Evolutionary conservation across 2,797 vertebrate species (phyloP), one percentile per base, ranked within the genome.

Genomic region (Notolabrus celidotus): DNA sequence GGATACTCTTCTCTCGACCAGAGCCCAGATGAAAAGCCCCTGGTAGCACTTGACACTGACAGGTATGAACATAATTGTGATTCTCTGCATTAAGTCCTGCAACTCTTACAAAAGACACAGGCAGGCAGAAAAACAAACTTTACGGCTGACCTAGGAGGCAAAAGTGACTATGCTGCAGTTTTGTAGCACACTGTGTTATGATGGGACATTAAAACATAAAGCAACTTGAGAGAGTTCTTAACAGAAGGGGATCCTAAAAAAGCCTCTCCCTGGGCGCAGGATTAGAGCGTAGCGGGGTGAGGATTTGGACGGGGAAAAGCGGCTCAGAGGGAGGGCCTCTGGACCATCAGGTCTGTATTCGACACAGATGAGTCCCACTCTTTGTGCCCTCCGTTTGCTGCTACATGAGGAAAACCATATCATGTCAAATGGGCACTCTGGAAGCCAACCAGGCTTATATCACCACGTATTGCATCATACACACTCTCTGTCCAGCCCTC

Each of bases 1-100:
- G 98, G 98, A 59, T 99, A 99, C 84, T 99, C 98, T 0, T 99
- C 98, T 0, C 93, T 99, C 93, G 98, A 99, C 86, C 97, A 99
- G 95, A 99, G 96, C 86, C 97, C 98, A 2, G 98, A 99, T 74
- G 98, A 99, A 90, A 99, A 99, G 84, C 97, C 97, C 3, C 92
- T 99, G 83, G 98, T 99, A 72, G 97, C 98, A 16, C 93, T 99
- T 93, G 98, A 99, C 91, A 99, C 98, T 0, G 98, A 99, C 95
- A 99, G 98, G 97, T 99, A 91, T 36, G 68, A 17, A 41, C 11
- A 11, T 5, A 10, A 41, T 57, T 29, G 2, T 2, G 0, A 19
- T 23, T 42, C 14, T 19, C 29, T 15, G 9, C 11, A 7, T 33
- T 1, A 2, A 20, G 8, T n/a, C 65, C 11, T 23, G 0, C 33